Percentiles rank a stretch among this genome's conserved stretches.
Conservation (phyloP, 2,113 vertebrate genomes). For the Perognathus longimembris region DNA sequence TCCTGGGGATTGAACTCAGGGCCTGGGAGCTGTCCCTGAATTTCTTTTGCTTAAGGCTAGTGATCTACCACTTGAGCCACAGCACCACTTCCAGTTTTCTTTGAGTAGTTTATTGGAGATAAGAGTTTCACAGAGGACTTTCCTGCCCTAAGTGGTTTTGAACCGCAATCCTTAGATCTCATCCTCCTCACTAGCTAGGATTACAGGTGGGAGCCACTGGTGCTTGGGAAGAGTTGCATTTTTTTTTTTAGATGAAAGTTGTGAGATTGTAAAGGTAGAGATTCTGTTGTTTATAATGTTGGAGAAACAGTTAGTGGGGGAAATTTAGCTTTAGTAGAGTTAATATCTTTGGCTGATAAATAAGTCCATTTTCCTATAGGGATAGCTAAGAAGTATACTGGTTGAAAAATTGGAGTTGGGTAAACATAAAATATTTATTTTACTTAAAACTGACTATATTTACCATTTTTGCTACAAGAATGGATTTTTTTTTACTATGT, state of each 20-base stretch:
- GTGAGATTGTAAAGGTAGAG: not conserved
- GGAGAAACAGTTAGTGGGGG: conserved; percentile 6
- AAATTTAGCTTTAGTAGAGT: not conserved
- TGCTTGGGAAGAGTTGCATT: not conserved
- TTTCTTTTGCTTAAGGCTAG: too few relatives aligned
- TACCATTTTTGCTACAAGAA: not conserved
- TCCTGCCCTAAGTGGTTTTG: too few relatives aligned
- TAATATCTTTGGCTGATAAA: not conserved
- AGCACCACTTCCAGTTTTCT: too few relatives aligned
- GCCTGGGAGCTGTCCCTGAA: too few relatives aligned
- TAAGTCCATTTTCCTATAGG: not conserved
- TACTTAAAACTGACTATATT: conserved; percentile 20
- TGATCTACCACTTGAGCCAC: too few relatives aligned
- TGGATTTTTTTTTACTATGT: conserved; percentile 7
- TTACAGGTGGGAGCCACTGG: too few relatives aligned
- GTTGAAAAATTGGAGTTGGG: not conserved
- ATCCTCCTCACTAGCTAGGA: too few relatives aligned
- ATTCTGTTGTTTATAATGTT: not conserved
- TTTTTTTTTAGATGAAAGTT: conserved; percentile 17
- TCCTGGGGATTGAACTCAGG: too few relatives aligned
- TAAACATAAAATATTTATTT: not conserved
- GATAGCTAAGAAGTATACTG: not conserved
- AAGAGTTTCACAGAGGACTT: too few relatives aligned
- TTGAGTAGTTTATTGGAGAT: too few relatives aligned
- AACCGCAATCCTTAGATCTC: too few relatives aligned